Base-by-base conservation (phyloP, 2,888 invertebrate species). In the Hirtodrosophila duncani region DNA sequence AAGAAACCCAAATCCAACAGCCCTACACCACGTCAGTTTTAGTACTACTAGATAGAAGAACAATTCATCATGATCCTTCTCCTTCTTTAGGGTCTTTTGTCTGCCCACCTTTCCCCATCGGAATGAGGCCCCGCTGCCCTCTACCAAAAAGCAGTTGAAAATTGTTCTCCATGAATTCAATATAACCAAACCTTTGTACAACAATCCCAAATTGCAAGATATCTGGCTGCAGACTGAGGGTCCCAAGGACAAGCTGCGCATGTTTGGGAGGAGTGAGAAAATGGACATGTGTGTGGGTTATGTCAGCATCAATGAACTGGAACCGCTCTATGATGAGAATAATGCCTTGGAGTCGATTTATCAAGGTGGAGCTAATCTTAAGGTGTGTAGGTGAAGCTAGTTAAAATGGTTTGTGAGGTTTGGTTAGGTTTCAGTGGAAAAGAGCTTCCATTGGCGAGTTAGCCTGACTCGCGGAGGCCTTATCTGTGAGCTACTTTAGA, bases 291-390 rank as follows among this genome's bases (percentile, higher is more conserved):
- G 66, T 27, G 50, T 56, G 20, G 61, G 33, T 71, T 96, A 93
- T 83, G 94, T 96, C 38, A 95, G 95, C n/a, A 94, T 94, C 1
- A 95, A 94, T 1, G 92, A 94, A 82, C 87, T 89, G 18, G 95
- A 95, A 61, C 95, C 95, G 0, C 87, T 92, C 46, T 96, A 95
- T 84, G 95, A 96, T 66, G 95, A 96, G 83, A 88, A 94, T 71
- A 90, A 94, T 50, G 92, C 92, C 68, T 95, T 95, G 94, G 95
- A 96, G 82, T 95, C 95, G n/a, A 93, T 94, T 86, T 68, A 60
- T 20, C 46, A 65, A 2, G 13, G 7, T 3, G 30, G 38, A 4
- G 1, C 3, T 0, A 55, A 49, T 13, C 13, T 48, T 1, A 60
- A 63, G 60, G 67, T 63, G 1, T 3, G 42, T 13, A n/a, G 2